These are phyloP conservation scores for Cololabis saira DNA, from an alignment of 2,113 vertebrate genomes.

Conservation along the genomic window DNA sequence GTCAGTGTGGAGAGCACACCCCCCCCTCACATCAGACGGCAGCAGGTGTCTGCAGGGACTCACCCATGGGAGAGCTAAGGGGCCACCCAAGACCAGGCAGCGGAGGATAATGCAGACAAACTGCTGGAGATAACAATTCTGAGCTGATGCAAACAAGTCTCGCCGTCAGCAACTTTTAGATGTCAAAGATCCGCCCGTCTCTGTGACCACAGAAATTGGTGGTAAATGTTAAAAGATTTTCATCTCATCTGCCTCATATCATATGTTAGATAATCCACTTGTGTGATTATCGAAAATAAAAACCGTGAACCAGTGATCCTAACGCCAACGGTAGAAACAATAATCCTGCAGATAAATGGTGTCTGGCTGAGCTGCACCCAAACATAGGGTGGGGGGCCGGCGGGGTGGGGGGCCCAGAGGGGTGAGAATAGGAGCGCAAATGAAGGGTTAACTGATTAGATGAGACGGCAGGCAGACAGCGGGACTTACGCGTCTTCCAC, in stretches of 20 bases:
- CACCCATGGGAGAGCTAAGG: constrained; percentile 15
- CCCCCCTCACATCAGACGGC: constrained; percentile 40
- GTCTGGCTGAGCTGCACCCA: constrained; percentile 34
- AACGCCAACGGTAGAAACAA: constrained; percentile 43
- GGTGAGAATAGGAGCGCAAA: neutral
- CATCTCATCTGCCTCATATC: too few species aligned
- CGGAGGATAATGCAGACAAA: constrained; percentile 4
- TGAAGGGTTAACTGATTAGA: constrained; percentile 40
- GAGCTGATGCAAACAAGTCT: neutral
- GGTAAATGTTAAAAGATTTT: too few species aligned
- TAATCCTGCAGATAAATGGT: constrained; percentile 51
- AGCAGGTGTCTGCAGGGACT: constrained; percentile 59
- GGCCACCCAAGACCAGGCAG: constrained; percentile 63
- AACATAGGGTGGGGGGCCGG: neutral
- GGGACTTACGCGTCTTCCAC: constrained; percentile 85
- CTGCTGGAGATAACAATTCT: constrained; percentile 23
- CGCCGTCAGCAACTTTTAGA: neutral
- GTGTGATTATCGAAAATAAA: constrained; percentile 41
- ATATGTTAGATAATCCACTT: constrained; percentile 2
- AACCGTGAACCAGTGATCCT: constrained; percentile 4
- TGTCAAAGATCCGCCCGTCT: neutral
- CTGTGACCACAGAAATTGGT: too few species aligned
- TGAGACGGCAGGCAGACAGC: constrained; percentile 31
- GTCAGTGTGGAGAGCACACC: constrained; percentile 30
- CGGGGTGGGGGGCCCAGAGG: neutral